Evolutionary conservation across 2,888 invertebrate genomes (phyloP), one percentile per base, ranked within the genome.

Genomic region (Drosophila trichaetosa): DNA sequence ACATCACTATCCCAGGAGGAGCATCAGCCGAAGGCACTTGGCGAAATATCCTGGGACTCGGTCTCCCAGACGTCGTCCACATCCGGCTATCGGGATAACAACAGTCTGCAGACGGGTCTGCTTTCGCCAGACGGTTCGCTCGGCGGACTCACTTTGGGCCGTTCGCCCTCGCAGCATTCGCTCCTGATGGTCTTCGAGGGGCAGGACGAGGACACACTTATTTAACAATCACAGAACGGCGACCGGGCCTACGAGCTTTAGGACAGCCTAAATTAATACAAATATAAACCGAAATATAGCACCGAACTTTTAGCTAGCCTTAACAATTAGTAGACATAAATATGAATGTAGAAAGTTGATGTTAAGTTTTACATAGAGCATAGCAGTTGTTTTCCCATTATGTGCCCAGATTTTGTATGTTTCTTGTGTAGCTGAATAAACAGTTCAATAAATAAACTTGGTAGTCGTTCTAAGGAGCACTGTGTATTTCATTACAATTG

Each of bases 181-280:
- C 93, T 97, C 3, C 89, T 97, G 51, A 95, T 97, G 94, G 95
- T 96, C 60, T 96, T 96, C 86, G 97, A 97, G 70, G 94, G 96
- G n/a, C 95, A 96, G 87, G 97, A 97, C 91, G 97, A 97, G 93
- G 97, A 97, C 89, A 97, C 97, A 18, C 94, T 97, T 61, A 96
- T 97, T 83, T 97, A 95, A 95, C 91, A 92, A 85, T 91, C 92
- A 91, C 86, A 89, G 91, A 87, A 78, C 78, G 87, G 89, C 82
- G 89, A 87, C 87, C 90, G 85, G 56, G 90, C 90, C 69, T 86
- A 86, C 73, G 85, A 86, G 85, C 82, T 86, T 72, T 85, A 88
- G 80, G 73, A 46, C 61, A 62, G 67, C 74, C 76, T 57, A 34
- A 16, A 2, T 46, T 1, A 46, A 24, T 16, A 24, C 46, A 46